phyloP scores from a whole-genome alignment of 2,888 invertebrate genomes.

The Orchesellides sinensis region DNA sequence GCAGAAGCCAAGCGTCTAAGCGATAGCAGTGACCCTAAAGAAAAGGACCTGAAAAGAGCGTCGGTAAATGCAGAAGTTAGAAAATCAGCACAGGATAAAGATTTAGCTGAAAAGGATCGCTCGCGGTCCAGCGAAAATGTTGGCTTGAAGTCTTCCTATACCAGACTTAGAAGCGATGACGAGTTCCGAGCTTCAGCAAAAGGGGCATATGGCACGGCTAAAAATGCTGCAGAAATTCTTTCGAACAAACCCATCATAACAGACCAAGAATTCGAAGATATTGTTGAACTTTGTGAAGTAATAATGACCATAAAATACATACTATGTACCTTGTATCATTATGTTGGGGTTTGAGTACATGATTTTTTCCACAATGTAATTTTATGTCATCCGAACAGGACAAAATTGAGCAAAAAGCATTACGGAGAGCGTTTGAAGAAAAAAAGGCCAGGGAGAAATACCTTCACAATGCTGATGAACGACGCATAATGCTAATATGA shows the following conservation, averaged over 20 bases:
- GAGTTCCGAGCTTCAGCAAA: neutral
- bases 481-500: slow-evolving; percentile 68
- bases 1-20: neutral
- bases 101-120: neutral
- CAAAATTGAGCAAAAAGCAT: slow-evolving; percentile 66
- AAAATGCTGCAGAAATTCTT: slow-evolving; percentile 42
- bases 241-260: slow-evolving; percentile 57
- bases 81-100: too few relatives aligned
- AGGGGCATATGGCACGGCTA: neutral
- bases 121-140: too few relatives aligned
- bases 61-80: neutral
- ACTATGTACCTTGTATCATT: neutral
- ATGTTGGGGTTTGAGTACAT: neutral
- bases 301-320: neutral
- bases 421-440: slow-evolving; percentile 65
- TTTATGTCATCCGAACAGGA: slow-evolving; percentile 50
- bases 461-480: slow-evolving; percentile 68
- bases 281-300: slow-evolving; percentile 71
- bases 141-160: too few relatives aligned
- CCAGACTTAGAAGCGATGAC: neutral
- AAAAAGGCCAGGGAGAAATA: slow-evolving; percentile 68
- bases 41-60: neutral
- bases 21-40: too few relatives aligned
- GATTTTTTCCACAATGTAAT: neutral
- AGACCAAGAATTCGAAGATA: slow-evolving; percentile 71